A percentile compares a stretch with the other conserved stretches of the same genome.
phyloP scores from a whole-genome alignment of 2,113 vertebrate species.

The Aldabrachelys gigantea region DNA sequence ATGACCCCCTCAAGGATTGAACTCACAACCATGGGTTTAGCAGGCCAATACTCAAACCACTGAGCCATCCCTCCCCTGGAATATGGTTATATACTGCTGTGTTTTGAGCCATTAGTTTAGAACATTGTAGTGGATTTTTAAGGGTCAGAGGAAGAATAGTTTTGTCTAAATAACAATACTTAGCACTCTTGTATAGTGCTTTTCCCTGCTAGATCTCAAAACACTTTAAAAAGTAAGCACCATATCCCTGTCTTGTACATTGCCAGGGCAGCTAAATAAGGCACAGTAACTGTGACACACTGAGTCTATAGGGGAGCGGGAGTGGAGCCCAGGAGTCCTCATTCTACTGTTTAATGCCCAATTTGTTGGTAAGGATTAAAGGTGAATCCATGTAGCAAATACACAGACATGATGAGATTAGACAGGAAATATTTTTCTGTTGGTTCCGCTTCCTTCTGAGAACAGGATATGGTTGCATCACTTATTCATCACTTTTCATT shows the following conservation, averaged over 20 bases:
- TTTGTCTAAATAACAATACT: background rate
- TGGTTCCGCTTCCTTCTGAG: background rate
- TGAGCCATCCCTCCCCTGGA: too few relatives aligned
- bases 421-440: conserved; percentile 16
- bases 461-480: background rate
- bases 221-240: background rate
- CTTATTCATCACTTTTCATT: background rate
- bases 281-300: background rate
- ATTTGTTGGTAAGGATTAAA: background rate
- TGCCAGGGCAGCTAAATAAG: background rate
- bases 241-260: background rate
- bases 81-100: background rate
- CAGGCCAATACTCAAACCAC: too few relatives aligned
- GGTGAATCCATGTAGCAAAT: background rate
- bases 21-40: too few relatives aligned
- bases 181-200: background rate
- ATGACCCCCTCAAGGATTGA: too few relatives aligned
- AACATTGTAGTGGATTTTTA: background rate
- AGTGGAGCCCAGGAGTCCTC: background rate
- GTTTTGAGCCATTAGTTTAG: background rate
- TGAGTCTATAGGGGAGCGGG: background rate
- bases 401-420: background rate
- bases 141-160: background rate
- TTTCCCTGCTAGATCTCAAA: background rate
- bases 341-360: background rate